Base-by-base conservation (phyloP, 2,797 vertebrate species). In the Coilia nasus region DNA sequence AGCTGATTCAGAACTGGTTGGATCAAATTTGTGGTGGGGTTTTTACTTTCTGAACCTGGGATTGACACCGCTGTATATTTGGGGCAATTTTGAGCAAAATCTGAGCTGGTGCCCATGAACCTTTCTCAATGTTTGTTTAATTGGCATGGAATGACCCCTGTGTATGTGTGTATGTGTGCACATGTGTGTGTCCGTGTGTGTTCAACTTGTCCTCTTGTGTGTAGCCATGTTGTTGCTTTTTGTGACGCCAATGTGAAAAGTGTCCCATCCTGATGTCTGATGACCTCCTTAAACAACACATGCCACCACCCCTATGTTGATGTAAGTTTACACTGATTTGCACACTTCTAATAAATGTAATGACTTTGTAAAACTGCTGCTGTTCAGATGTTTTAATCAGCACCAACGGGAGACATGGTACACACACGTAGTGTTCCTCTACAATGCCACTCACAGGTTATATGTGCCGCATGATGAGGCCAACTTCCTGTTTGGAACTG, bases 271-370 rank as follows among this genome's bases (percentile, higher is more conserved):
- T 83, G 87, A 86, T 62, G 81, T 89, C 44, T 85, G 25, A 64
- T 62, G 23, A 85, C 23, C 85, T 46, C 71, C 84, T 50, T 83
- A 80, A n/a, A 35, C 4, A 12, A n/a, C 83, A n/a, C 71, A 17
- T 21, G 41, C 35, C 46, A 78, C 81, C 75, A 78, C 67, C 64
- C 6, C 17, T 46, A 62, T 87, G 85, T 84, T 89, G 83, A 84
- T 90, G 89, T 87, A 85, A 86, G 83, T 85, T 78, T 84, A 83
- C 88, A 89, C 81, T 81, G 86, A 88, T 91, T 93, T 92, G 87
- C 90, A 90, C 87, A 93, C 78, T 89, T 92, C 87, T 90, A 92
- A 93, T 92, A 93, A 90, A 92, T 84, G 82, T 91, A 71, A 78
- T 87, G 83, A 87, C 85, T 90, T 89, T 71, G 85, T 86, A 83